A percentile compares a stretch with the other conserved stretches of the same genome.
phyloP scores from a whole-genome alignment of 2,888 invertebrate genomes.

The Pandemis heparana region DNA sequence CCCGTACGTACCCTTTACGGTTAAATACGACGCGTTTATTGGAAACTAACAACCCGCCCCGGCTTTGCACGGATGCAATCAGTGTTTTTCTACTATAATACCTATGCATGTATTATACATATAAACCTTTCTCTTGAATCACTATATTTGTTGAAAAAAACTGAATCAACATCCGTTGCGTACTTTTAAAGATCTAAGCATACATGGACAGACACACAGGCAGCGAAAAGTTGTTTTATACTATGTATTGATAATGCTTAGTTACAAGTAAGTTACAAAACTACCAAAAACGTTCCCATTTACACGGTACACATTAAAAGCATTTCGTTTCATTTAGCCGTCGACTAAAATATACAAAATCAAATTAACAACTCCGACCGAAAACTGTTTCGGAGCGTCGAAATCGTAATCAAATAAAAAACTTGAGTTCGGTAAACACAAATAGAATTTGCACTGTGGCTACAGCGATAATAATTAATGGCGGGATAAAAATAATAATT shows the following conservation, averaged over 20 bases:
- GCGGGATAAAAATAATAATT: not conserved
- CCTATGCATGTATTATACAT: no score
- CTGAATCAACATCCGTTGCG: no score
- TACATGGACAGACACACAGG: no score
- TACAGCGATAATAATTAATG: not conserved
- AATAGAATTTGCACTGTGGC: constrained; percentile 3
- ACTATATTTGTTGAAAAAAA: no score
- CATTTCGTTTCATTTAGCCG: not conserved
- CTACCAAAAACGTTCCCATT: not conserved
- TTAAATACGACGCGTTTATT: no score
- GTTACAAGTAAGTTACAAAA: not conserved
- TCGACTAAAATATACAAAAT: not conserved
- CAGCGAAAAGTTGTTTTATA: no score
- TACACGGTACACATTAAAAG: not conserved
- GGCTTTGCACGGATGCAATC: no score
- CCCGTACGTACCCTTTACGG: no score
- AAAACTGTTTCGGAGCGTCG: not conserved
- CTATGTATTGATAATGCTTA: not conserved
- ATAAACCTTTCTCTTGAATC: no score
- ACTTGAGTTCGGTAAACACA: constrained; percentile 1
- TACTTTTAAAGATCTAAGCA: no score
- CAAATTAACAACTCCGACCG: not conserved
- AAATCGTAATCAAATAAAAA: constrained; percentile 8
- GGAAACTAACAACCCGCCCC: no score
- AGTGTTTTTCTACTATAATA: no score